These are phyloP conservation scores for Fukomys damarensis DNA, from an alignment of 2,113 vertebrate species.

Conservation along the genomic window DNA sequence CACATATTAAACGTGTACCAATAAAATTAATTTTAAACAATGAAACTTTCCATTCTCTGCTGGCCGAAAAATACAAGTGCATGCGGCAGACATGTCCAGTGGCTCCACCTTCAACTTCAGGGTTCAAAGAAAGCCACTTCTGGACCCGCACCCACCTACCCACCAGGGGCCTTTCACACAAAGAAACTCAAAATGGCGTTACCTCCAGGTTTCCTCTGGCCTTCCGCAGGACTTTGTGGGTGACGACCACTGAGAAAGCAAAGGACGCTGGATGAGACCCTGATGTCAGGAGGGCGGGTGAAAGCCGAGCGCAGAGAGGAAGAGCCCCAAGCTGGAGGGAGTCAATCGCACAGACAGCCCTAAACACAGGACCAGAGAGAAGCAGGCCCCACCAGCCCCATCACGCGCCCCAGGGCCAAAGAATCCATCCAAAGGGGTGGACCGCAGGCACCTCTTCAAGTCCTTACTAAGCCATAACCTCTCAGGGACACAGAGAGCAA, in stretches of 20 bases:
- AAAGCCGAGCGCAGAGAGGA: background rate
- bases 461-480: background rate
- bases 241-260: conserved; percentile 90
- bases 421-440: background rate
- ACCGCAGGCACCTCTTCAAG: background rate
- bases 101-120: background rate
- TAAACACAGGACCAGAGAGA: background rate
- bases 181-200: conserved; percentile 52
- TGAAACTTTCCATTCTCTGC: accelerated
- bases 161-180: accelerated
- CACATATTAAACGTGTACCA: background rate
- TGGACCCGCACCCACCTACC: accelerated
- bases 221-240: conserved; percentile 94
- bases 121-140: background rate
- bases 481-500: background rate
- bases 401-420: background rate
- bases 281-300: accelerated
- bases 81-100: accelerated
- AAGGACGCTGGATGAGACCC: background rate
- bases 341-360: accelerated
- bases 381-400: background rate
- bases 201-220: conserved; percentile 97
- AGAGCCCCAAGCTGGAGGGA: background rate
- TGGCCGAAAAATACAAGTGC: background rate
- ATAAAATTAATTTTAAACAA: background rate